Evolutionary conservation across 2,888 invertebrate genomes (phyloP), one percentile per base, ranked within the genome.

Genomic region (Syritta pipiens): DNA sequence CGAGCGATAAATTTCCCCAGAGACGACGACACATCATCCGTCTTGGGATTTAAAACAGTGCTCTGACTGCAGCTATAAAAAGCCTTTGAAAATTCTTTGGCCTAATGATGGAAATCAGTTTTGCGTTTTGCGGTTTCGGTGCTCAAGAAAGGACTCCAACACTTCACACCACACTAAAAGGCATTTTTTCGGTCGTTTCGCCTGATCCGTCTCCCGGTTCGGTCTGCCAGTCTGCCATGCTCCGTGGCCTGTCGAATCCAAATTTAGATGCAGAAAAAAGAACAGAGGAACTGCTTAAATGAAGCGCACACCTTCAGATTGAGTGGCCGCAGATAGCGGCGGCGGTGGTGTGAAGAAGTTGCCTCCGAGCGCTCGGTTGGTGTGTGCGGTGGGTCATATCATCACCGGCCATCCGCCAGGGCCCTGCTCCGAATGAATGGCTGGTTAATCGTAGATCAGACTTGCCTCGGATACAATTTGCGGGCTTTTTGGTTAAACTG

Each of bases 61-160:
- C 72, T 40, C 32, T 46, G 59, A 46, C 12, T 46, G 14, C 37
- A 14, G 17, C 37, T 14, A 44, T 53, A 22, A 20, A 19, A 48
- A 60, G 60, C 55, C 55, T 75, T 71, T 62, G 46, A 55, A 48
- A 71, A 79, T 79, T 67, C 79, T 67, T 57, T 51, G 10, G 65
- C 65, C 74, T 72, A 74, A 79, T 79, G 79, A 79, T 79, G 79
- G 57, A 79, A 79, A 79, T 79, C 79, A 79, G 67, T 74, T 74
- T 67, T 68, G 79, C 79, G 67, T 74, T 74, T 67, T 68, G 79
- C 79, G 79, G 74, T 79, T 72, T 74, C 14, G 32, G 40, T 62
- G 67, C 49, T 68, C 57, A 57, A 51, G 72, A 68, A 79, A 63
- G 74, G 67, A 67, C 57, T 55, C n/a, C 57, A 60, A 48, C 65